phyloP scores from a whole-genome alignment of 2,797 vertebrate species.

The Acomys russatus region DNA sequence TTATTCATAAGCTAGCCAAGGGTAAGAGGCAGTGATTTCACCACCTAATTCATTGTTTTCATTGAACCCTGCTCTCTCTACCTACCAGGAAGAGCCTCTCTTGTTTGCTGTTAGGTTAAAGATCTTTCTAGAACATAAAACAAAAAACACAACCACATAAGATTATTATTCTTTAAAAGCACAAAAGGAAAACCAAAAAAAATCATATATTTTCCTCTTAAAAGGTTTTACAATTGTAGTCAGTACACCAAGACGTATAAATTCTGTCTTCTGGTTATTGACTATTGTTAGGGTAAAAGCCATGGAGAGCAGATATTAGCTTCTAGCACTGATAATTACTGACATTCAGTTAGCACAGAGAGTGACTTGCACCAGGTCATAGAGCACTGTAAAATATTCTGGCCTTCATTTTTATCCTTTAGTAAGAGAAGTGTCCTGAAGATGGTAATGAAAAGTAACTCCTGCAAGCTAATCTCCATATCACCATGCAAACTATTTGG shows the following conservation, averaged over 20 bases:
- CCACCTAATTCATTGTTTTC: not conserved
- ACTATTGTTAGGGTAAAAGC: not conserved
- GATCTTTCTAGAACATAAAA: conserved; percentile 60
- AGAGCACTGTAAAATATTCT: not conserved
- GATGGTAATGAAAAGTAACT: conserved; percentile 58
- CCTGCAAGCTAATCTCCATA: conserved; percentile 9
- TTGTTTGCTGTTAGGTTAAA: conserved; percentile 43
- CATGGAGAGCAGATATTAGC: not conserved
- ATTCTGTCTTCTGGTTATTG: conserved; percentile 12
- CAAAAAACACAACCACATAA: not conserved
- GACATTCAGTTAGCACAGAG: not conserved
- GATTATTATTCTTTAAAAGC: not conserved
- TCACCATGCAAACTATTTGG: not conserved
- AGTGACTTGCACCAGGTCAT: not conserved
- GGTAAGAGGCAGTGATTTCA: not conserved
- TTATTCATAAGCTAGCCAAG: not conserved
- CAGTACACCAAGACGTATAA: not conserved
- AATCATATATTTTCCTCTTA: not conserved
- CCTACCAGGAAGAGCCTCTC: not conserved
- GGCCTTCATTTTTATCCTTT: conserved; percentile 42
- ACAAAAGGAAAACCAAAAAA: not conserved
- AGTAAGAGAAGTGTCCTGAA: conserved; percentile 47
- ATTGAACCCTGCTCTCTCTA: conserved; percentile 6
- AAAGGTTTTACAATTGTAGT: not conserved
- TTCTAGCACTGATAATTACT: conserved; percentile 17